A percentile compares a stretch with the other conserved stretches of the same genome.
These are phyloP conservation scores for Neoaliturus tenellus DNA, from an alignment of 2,888 invertebrate species.

Conservation along the genomic window DNA sequence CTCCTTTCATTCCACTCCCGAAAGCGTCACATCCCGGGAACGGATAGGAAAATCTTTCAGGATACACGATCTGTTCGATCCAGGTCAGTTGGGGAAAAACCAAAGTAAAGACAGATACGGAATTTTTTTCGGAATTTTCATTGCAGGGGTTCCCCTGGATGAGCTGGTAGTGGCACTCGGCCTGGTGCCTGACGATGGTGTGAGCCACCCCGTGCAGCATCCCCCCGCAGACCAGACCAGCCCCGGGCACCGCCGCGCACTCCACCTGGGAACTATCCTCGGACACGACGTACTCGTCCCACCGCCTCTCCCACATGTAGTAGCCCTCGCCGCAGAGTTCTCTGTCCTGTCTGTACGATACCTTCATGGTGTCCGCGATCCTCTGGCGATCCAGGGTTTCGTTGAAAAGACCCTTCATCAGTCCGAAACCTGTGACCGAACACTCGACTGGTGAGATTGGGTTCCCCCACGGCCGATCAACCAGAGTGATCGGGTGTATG, in stretches of 20 bases:
- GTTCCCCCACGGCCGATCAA: no score
- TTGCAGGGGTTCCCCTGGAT: background rate
- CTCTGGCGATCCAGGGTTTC: background rate
- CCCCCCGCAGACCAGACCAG: background rate
- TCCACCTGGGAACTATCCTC: background rate
- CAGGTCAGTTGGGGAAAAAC: background rate
- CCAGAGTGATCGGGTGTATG: background rate
- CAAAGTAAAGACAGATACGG: background rate
- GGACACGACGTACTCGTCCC: background rate
- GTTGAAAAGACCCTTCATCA: background rate
- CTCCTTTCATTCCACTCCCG: background rate
- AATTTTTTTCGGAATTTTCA: no score
- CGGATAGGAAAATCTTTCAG: background rate
- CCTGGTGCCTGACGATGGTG: background rate
- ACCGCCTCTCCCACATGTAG: background rate
- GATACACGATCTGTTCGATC: background rate
- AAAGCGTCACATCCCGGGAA: background rate
- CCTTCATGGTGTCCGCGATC: background rate
- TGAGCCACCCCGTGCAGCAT: background rate
- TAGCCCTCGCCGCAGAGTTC: background rate
- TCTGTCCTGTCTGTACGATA: background rate
- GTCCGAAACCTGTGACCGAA: background rate
- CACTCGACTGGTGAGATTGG: background rate
- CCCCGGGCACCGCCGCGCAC: background rate
- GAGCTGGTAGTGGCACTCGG: background rate